These are phyloP conservation scores for Calameuta idolon DNA, from an alignment of 2,888 invertebrate species.

Conservation along the genomic window DNA sequence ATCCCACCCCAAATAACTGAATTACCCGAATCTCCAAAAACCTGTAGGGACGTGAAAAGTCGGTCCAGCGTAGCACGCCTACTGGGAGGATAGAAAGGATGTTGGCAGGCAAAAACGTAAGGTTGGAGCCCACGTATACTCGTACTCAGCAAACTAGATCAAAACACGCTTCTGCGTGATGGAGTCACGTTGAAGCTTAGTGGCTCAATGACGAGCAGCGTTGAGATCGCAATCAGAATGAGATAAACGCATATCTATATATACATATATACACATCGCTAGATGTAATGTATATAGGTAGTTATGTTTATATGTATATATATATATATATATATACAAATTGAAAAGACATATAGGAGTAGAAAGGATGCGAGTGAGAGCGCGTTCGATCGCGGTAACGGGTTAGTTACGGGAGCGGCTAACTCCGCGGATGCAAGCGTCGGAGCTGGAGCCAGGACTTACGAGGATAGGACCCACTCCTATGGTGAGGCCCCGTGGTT, in stretches of 20 bases:
- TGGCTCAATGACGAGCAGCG: not conserved
- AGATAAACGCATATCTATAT: not conserved
- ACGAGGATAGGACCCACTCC: conserved; percentile 7
- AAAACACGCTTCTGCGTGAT: not conserved
- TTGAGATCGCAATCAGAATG: not conserved
- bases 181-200: not conserved
- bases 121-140: not conserved
- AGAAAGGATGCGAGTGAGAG: conserved; percentile 33
- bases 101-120: not conserved
- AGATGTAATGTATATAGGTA: not conserved
- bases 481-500: conserved; percentile 19
- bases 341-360: conserved; percentile 31
- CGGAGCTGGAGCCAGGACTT: conserved; percentile 38
- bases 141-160: not conserved
- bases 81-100: not conserved
- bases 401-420: conserved; percentile 59
- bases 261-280: not conserved
- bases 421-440: conserved; percentile 42
- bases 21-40: not conserved
- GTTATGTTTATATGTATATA: too few relatives aligned
- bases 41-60: not conserved
- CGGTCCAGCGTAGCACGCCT: not conserved
- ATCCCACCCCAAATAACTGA: not conserved
- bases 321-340: too few relatives aligned
- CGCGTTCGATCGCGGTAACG: conserved; percentile 58